Evolutionary conservation across 1,140 invertebrate genomes (phyloP), one percentile per base, ranked within the genome.

Genomic region (Parasteatoda tepidariorum): DNA sequence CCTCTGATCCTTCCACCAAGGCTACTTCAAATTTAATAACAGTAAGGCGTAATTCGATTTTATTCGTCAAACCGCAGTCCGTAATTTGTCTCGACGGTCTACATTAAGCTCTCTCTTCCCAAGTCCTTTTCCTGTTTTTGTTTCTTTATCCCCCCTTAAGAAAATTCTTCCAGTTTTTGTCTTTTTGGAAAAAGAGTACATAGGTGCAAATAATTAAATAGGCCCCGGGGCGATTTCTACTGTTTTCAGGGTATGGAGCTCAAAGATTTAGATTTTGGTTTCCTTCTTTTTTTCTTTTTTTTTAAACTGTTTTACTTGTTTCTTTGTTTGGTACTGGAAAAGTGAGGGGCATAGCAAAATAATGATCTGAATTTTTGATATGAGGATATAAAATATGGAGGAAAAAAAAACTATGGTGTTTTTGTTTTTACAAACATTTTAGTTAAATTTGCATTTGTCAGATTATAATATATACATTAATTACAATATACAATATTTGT

Each of bases 21-120:
- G 74, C 74, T 64, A 76, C 61, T 64, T 76, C 75, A 67, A 79
- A 79, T 79, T 79, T 79, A 79, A 79, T 79, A 79, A 79, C 75
- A 79, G 24, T 33, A 41, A 57, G 57, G 41, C 62, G 55, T 79
- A 79, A 79, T 79, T 79, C 75, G 62, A 79, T 79, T 79, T 79
- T 57, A 79, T 55, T 67, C 75, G 75, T 79, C 75, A 79, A 79
- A 79, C 75, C 75, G 62, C 75, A 79, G 34, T 57, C n/a, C 62
- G 75, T 79, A 68, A 79, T 79, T 38, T 59, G 62, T 54, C 7
- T 31, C 61, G 75, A 79, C 75, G 41, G 28, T 64, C 61, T 76
- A 31, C 74, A 76, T 76, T 76, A 76, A 64, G 55, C n/a, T 34
- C 59, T 38, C 54, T 75, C 24, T 59, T 59, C 9, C n/a, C 18